These are phyloP conservation scores for Hirudo medicinalis DNA, from an alignment of 1,140 invertebrate genomes.

Conservation along the genomic window DNA sequence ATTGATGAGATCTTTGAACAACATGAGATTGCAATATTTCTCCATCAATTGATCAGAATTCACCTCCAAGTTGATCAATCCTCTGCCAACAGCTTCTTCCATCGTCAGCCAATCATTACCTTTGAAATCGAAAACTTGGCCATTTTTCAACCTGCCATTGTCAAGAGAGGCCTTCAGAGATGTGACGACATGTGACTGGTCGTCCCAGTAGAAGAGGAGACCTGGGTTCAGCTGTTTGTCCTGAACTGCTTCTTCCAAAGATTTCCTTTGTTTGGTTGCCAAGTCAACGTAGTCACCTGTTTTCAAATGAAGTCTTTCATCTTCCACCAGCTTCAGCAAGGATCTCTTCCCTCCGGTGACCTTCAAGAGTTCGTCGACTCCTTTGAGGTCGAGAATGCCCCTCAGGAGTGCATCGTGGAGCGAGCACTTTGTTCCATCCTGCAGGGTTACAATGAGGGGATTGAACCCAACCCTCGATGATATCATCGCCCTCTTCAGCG, in stretches of 20 bases:
- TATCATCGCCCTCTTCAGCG: constrained; percentile 23
- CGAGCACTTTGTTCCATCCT: constrained; percentile 20
- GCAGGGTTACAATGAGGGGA: constrained; percentile 15
- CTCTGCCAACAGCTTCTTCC: not conserved
- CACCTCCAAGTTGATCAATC: not conserved
- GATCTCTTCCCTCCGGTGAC: constrained; percentile 28
- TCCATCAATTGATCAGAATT: constrained; percentile 3
- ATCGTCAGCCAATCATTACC: not conserved
- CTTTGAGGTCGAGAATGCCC: constrained; percentile 32
- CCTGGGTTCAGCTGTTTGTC: not conserved
- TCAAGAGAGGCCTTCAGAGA: not conserved
- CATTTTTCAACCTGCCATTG: not conserved
- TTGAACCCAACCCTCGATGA: constrained; percentile 14
- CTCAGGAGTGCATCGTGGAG: constrained; percentile 33
- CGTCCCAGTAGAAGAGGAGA: constrained; percentile 1
- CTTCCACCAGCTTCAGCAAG: constrained; percentile 33
- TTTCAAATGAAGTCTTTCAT: constrained; percentile 31
- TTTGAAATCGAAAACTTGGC: not conserved
- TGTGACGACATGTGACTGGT: not conserved
- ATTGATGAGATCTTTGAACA: constrained; percentile 4
- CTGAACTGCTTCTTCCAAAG: constrained; percentile 26
- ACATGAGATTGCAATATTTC: not conserved
- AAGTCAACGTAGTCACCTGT: constrained; percentile 34
- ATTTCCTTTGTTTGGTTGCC: constrained; percentile 22
- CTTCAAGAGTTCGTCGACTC: constrained; percentile 22